These are phyloP conservation scores for Balearica regulorum DNA, from an alignment of 2,797 vertebrate genomes.

Conservation along the genomic window DNA sequence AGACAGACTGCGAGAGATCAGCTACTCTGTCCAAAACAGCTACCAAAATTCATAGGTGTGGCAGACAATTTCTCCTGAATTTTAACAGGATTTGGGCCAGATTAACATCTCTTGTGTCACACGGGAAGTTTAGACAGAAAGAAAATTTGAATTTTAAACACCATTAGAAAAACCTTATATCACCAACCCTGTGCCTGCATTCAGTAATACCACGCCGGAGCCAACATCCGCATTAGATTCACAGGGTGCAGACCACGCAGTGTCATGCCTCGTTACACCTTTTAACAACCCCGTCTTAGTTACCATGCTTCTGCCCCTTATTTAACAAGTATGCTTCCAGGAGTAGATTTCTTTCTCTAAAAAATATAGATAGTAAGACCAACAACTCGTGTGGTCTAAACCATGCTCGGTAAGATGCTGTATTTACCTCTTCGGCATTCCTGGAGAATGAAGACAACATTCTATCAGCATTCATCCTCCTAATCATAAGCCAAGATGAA, in stretches of 20 bases:
- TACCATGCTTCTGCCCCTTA: not conserved
- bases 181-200: not conserved
- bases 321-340: not conserved
- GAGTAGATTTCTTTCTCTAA: not conserved
- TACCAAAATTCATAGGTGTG: not conserved
- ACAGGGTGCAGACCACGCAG: not conserved
- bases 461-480: conserved; percentile 41
- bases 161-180: not conserved
- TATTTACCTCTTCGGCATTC: conserved; percentile 21
- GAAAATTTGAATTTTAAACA: not conserved
- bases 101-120: not conserved
- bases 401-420: not conserved
- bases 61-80: not conserved
- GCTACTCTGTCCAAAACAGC: not conserved
- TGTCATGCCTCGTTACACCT: not conserved
- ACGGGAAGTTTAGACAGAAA: not conserved
- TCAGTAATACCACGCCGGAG: not conserved
- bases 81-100: not conserved
- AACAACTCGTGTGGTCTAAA: conserved; percentile 48
- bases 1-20: not conserved
- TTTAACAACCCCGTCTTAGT: not conserved
- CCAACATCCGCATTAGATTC: not conserved
- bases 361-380: not conserved
- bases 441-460: conserved; percentile 39
- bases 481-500: conserved; percentile 42